Evolutionary conservation across 2,113 vertebrate species (phyloP), one percentile per base, ranked within the genome.

Genomic region (Haemorhous mexicanus): DNA sequence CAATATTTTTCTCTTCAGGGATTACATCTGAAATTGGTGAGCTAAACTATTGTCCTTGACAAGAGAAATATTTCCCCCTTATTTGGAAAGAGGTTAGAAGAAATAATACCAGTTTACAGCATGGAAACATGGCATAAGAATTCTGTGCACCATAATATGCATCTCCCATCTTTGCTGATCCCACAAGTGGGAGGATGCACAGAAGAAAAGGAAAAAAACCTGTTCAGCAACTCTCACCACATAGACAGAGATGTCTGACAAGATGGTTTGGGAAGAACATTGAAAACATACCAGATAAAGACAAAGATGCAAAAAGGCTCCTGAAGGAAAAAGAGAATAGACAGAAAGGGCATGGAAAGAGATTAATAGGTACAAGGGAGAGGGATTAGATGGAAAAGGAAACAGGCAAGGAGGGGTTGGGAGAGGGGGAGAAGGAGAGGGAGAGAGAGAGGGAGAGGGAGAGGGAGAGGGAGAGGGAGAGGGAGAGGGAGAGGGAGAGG

Each of bases 361-460:
- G 21, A 53, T 68, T 14, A 66, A 56, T 14, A 58, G 10, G 4
- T 17, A 52, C 18, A 67, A 52, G 32, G 27, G 6, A 47, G 41
- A 82, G 5, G 16, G 17, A 69, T 70, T n/a, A 37, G 16, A 21
- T 16, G 20, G 44, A 64, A 90, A 73, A 14, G 2, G 17, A 77
- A 67, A 68, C 0, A 9, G 13, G 27, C 6, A 49, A 8, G 11
- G 19, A 39, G 3, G 0, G 3, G 59, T 5, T 2, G 10, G 35
- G 55, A 7, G 4, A 22, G 37, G 9, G 37, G 37, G 37, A 37
- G 37, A 37, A 10, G 37, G 37, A 37, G 37, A 37, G 37, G 37
- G 37, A 37, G 37, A 37, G 37, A 10, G 37, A 37, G 37, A 37
- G 10, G 35, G 55, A 7, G 4, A 22, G 37, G 9, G 53, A 37